These are phyloP conservation scores for Leptobrachium ailaonicum DNA, from an alignment of 2,113 vertebrate species.

Conservation along the genomic window DNA sequence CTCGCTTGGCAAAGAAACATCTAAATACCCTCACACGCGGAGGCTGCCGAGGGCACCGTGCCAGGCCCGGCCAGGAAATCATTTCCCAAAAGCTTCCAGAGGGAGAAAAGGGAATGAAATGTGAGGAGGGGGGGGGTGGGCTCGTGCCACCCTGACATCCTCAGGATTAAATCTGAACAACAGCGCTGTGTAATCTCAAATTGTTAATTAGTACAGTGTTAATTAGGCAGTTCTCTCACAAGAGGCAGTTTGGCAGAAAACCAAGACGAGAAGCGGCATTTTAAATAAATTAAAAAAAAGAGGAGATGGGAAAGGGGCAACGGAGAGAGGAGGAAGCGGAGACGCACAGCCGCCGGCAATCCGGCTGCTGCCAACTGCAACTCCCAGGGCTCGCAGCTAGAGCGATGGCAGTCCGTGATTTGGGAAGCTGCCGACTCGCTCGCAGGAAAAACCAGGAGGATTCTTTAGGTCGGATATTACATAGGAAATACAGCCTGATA, in stretches of 20 bases:
- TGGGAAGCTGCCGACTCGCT: too few relatives aligned
- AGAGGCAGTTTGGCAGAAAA: constrained; percentile 79
- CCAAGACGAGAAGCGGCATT: constrained; percentile 69
- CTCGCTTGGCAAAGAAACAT: not conserved
- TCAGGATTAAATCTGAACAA: constrained; percentile 86
- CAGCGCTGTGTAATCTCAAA: constrained; percentile 93
- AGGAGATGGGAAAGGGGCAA: not conserved
- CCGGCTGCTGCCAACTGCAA: too few relatives aligned
- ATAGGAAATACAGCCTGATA: too few relatives aligned
- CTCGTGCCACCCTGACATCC: constrained; percentile 73
- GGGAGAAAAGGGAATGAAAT: constrained; percentile 43
- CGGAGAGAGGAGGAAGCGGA: not conserved
- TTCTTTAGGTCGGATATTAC: too few relatives aligned
- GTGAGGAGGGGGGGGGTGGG: constrained; percentile 56
- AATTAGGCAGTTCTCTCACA: constrained; percentile 90
- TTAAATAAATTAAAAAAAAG: constrained; percentile 1
- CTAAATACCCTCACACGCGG: constrained; percentile 2
- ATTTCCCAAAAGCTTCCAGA: not conserved
- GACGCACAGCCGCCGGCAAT: too few relatives aligned
- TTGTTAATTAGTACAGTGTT: constrained; percentile 98
- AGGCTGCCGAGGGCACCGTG: constrained; percentile 8
- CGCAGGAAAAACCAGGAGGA: too few relatives aligned
- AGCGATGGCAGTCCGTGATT: too few relatives aligned
- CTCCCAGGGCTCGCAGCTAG: too few relatives aligned
- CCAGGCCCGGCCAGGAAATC: constrained; percentile 20